Evolutionary conservation across 2,113 vertebrate species (phyloP), one percentile per base, ranked within the genome.

Genomic region (Electrona antarctica): DNA sequence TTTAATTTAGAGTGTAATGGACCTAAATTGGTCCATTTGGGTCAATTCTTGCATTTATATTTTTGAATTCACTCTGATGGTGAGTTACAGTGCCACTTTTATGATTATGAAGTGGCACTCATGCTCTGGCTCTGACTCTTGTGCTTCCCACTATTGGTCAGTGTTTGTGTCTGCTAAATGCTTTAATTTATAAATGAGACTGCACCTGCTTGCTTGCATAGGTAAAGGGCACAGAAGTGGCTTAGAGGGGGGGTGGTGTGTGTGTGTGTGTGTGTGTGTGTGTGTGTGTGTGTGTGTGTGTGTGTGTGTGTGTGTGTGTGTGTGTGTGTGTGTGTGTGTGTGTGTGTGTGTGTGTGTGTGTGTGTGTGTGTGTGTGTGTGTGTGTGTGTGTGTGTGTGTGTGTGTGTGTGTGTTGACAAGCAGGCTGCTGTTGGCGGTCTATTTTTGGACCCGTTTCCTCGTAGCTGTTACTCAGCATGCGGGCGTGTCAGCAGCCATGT

Each of bases 381-480:
- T 80, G 71, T 75, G 87, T 77, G 71, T 68, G 81, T 78, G 55
- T 68, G 54, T 45, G 21, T 75, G 60, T 57, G 14, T 15, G 60
- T 33, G 58, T 47, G 41, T 83, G 71, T 80, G 71, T 75, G 87
- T 77, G 71, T 68, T 82, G 80, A 78, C 85, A 85, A 83, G 60
- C 70, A 80, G 84, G 73, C 71, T 80, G 86, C 83, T 85, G 77
- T 85, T 86, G 77, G 82, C 33, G 77, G 71, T 80, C 90, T 93
- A 93, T 93, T 93, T 90, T 92, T 73, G 57, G 59, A 85, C 84
- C 60, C 71, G 87, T 71, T 88, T 91, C 84, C 84, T 90, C 85
- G 88, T 88, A 90, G 89, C 90, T 85, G 90, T 92, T 89, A 81
- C 88, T 92, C 91, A 91, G 89, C 87, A 84, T 85, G 90, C 81